Conservation (phyloP, 2,888 invertebrate genomes). For the Lepidochrysops patricia region DNA sequence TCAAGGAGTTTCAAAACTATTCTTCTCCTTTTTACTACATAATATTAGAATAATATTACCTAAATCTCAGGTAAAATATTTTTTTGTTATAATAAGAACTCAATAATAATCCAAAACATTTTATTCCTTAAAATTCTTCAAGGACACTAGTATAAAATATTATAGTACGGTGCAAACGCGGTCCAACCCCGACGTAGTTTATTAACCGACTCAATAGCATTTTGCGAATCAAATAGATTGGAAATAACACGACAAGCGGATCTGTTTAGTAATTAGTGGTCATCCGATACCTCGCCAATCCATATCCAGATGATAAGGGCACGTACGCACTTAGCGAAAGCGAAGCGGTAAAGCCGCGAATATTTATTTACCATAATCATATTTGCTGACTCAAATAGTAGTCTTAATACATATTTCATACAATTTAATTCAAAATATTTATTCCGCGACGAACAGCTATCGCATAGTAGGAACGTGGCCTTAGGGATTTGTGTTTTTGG, state of each 20-base stretch:
- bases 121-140: no score
- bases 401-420: no score
- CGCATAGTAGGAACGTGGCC: background rate
- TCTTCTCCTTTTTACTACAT: no score
- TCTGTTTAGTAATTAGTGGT: conserved; percentile 24
- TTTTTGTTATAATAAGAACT: no score
- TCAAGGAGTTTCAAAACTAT: no score
- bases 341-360: no score
- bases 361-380: no score
- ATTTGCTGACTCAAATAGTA: no score
- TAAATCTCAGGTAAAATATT: no score
- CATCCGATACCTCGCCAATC: conserved; percentile 13
- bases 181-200: conserved; percentile 25
- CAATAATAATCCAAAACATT: no score
- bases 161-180: conserved; percentile 20
- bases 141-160: background rate
- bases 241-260: conserved; percentile 29
- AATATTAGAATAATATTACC: no score
- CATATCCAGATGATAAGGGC: background rate
- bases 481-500: background rate
- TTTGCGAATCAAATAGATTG: conserved; percentile 32
- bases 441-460: background rate
- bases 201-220: conserved; percentile 29
- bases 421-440: background rate
- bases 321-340: background rate